These are phyloP conservation scores for Polyommatus iphigenia DNA, from an alignment of 2,888 invertebrate genomes.

Conservation along the genomic window DNA sequence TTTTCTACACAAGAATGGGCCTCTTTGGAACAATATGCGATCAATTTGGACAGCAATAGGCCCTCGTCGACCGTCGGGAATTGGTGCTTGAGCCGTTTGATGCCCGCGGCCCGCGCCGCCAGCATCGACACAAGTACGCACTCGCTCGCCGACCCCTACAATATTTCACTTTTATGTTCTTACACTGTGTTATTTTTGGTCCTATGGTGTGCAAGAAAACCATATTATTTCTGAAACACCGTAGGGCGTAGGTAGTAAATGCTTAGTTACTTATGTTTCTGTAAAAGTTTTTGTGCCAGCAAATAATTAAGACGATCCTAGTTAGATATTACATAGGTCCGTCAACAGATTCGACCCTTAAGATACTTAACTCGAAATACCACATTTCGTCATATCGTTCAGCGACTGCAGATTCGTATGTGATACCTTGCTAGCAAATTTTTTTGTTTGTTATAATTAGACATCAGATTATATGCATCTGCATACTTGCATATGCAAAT, in stretches of 20 bases:
- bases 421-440: too few relatives aligned
- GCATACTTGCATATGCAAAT: too few relatives aligned
- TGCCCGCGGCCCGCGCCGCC: slow-evolving; percentile 93
- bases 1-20: slow-evolving; percentile 96
- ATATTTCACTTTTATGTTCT: slow-evolving; percentile 23
- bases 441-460: too few relatives aligned
- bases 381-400: too few relatives aligned
- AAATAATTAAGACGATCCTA: too few relatives aligned
- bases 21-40: slow-evolving; percentile 95
- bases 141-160: slow-evolving; percentile 96
- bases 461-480: too few relatives aligned
- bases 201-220: neutral
- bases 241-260: neutral
- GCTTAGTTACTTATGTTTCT: too few relatives aligned
- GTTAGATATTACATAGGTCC: too few relatives aligned
- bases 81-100: slow-evolving; percentile 90
- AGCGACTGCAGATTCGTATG: too few relatives aligned
- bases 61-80: slow-evolving; percentile 95
- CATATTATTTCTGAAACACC: neutral
- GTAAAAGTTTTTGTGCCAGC: too few relatives aligned
- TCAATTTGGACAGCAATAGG: slow-evolving; percentile 92
- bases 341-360: too few relatives aligned
- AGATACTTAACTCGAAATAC: too few relatives aligned
- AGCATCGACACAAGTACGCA: slow-evolving; percentile 95
- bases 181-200: neutral